Evolutionary conservation across 1,140 invertebrate genomes (phyloP).

Genomic region (Lordiphosa clarofinis): DNA sequence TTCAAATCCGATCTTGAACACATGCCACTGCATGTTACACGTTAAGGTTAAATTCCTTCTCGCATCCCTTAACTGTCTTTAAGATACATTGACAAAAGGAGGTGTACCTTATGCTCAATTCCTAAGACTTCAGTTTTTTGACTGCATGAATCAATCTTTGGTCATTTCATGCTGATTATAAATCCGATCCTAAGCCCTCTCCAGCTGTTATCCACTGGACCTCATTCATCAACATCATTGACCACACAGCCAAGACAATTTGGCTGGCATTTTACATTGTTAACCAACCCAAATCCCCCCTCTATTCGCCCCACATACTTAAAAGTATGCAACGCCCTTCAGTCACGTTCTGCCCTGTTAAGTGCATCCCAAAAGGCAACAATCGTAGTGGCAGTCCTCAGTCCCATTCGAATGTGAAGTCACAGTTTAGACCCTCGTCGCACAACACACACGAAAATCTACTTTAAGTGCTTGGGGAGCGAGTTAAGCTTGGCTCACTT

Average conservation of each 20-base stretch:
- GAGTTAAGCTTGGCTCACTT: constrained; percentile 29
- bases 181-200: constrained; percentile 1
- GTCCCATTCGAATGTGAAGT: constrained; percentile 2
- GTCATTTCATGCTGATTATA: constrained; percentile 30
- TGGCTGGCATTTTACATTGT: constrained; percentile 39
- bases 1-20: no score
- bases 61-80: no score
- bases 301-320: background rate
- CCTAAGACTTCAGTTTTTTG: constrained; percentile 2
- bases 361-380: constrained; percentile 50
- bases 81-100: constrained; percentile 1
- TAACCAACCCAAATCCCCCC: background rate
- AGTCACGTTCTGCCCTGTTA: constrained; percentile 62
- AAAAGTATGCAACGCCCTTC: constrained; percentile 28
- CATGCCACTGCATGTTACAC: no score
- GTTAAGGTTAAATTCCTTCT: no score
- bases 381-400: constrained; percentile 15
- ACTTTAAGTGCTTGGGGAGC: constrained; percentile 50
- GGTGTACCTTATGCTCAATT: background rate
- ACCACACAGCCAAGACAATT: constrained; percentile 41
- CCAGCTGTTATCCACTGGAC: constrained; percentile 7
- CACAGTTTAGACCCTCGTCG: constrained; percentile 27
- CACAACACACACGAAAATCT: constrained; percentile 33
- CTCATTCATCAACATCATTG: constrained; percentile 65
- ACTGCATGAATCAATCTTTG: constrained; percentile 56